Evolutionary conservation across 2,113 vertebrate species (phyloP).

Genomic region (Gopherus flavomarginatus): DNA sequence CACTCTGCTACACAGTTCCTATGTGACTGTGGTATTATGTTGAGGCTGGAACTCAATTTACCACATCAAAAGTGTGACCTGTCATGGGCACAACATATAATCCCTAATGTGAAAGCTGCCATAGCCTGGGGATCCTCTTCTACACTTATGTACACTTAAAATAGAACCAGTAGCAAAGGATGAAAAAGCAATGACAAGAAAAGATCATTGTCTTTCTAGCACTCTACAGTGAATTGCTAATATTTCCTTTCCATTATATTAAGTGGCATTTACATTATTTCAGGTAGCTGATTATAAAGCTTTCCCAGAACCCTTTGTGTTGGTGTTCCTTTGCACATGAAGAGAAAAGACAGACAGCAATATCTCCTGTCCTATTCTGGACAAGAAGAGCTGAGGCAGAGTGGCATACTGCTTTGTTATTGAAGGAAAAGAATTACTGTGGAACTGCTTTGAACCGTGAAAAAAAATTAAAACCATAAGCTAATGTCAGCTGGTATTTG

Average conservation of each 20-base stretch:
- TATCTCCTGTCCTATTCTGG: neutral
- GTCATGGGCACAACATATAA: neutral
- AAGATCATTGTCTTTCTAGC: neutral
- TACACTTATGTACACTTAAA: neutral
- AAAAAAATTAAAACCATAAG: neutral
- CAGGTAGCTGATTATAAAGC: neutral
- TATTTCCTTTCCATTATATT: neutral
- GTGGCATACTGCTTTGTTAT: neutral
- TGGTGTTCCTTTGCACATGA: neutral
- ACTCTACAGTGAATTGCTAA: neutral
- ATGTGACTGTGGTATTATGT: neutral
- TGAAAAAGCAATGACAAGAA: neutral
- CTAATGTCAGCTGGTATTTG: neutral
- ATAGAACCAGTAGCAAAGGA: neutral
- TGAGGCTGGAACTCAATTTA: neutral
- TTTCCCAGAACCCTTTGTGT: neutral
- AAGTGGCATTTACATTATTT: neutral
- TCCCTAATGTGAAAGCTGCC: neutral
- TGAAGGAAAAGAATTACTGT: neutral
- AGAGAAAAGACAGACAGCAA: neutral
- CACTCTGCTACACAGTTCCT: neutral
- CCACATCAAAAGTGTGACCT: neutral
- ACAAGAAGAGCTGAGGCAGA: neutral
- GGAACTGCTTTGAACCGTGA: neutral
- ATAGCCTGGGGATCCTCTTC: neutral